These are phyloP conservation scores for Chironomus tepperi DNA, from an alignment of 1,140 invertebrate genomes.

Conservation along the genomic window DNA sequence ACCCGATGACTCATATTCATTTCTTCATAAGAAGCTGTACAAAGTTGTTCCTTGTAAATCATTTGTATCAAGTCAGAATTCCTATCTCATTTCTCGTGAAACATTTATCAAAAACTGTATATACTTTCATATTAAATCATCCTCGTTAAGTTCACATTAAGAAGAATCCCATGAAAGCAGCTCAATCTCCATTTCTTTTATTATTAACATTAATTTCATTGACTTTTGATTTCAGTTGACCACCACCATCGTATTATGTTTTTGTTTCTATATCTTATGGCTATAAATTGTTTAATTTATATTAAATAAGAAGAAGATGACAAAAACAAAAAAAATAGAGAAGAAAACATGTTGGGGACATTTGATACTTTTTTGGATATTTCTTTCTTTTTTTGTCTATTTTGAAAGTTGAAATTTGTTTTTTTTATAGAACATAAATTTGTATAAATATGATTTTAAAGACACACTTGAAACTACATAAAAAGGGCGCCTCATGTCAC, in stretches of 20 bases:
- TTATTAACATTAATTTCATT: neutral
- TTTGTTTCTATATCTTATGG: neutral
- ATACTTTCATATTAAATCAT: no score
- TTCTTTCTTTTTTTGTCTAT: neutral
- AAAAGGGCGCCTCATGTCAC: neutral
- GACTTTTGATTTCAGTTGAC: conserved; percentile 13
- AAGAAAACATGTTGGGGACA: neutral
- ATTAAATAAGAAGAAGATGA: neutral
- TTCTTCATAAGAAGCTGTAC: no score
- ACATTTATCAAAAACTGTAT: no score
- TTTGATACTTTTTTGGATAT: neutral
- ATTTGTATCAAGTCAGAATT: no score
- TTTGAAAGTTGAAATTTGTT: neutral
- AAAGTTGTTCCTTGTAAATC: no score
- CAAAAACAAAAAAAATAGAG: neutral
- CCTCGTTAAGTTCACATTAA: no score
- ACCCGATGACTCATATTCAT: no score
- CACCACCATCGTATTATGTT: neutral
- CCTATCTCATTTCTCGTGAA: no score
- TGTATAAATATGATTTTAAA: neutral
- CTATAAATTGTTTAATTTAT: conserved; percentile 10
- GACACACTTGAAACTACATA: neutral
- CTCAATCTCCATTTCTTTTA: neutral
- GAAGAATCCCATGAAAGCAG: no score
- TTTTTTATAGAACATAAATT: conserved; percentile 10